Conservation (phyloP, 1,140 invertebrate species). For the Anthonomus grandis region DNA sequence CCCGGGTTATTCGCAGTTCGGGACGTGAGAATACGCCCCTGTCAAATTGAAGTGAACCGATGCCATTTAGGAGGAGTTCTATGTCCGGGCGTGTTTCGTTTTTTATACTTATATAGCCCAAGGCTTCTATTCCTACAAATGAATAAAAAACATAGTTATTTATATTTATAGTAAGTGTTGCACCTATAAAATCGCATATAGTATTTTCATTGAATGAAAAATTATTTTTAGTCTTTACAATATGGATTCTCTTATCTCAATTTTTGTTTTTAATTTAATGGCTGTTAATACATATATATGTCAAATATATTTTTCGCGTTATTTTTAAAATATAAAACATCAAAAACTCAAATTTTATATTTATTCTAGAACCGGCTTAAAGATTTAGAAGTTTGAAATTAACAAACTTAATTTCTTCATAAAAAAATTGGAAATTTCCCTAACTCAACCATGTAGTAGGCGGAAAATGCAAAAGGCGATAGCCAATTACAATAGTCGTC, state of each 20-base stretch:
- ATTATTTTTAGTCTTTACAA: conserved; percentile 23
- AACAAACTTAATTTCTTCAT: no score
- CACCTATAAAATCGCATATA: not conserved
- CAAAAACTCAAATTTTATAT: no score
- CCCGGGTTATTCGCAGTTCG: conserved; percentile 24
- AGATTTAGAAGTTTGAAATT: no score
- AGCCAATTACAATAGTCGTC: no score
- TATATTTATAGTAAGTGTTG: conserved; percentile 53
- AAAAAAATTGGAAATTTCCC: no score
- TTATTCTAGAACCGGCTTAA: no score
- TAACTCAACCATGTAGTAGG: no score
- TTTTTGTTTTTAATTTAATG: conserved; percentile 48
- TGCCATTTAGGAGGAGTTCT: conserved; percentile 55
- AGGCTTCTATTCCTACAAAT: conserved; percentile 51
- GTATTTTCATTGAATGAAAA: no score
- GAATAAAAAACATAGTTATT: conserved; percentile 41
- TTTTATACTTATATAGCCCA: conserved; percentile 54
- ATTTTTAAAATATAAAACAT: no score
- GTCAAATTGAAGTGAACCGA: conserved; percentile 53
- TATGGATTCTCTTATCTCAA: not conserved
- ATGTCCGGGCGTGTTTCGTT: conserved; percentile 55
- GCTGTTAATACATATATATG: no score
- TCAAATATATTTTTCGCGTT: no score
- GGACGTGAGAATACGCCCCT: conserved; percentile 24
- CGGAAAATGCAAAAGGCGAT: no score